Evolutionary conservation across 2,797 vertebrate genomes (phyloP).

Genomic region (Steatocranus sp.): DNA sequence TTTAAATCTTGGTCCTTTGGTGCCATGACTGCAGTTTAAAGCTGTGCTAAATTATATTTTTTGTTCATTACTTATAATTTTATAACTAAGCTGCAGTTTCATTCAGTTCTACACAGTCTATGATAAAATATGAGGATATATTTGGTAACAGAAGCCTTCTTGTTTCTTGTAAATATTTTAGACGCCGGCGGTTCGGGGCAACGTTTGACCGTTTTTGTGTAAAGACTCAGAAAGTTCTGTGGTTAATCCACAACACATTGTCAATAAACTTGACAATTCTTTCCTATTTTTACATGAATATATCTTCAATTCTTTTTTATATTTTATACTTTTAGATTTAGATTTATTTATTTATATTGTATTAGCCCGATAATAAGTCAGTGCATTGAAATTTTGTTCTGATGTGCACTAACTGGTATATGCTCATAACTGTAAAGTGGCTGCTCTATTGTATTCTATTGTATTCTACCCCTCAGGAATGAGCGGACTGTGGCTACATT

Average conservation of each 20-base stretch:
- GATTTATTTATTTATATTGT: background rate
- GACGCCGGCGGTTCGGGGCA: accelerated
- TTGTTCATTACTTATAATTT: background rate
- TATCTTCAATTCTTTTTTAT: background rate
- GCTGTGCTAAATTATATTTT: background rate
- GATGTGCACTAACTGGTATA: background rate
- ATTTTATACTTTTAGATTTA: background rate
- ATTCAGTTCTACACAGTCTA: background rate
- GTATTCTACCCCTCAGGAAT: background rate
- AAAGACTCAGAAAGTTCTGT: background rate
- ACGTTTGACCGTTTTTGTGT: background rate
- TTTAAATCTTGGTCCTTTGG: background rate
- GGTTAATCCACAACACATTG: background rate
- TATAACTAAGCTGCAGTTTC: background rate
- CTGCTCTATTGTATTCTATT: background rate
- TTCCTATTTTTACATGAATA: background rate
- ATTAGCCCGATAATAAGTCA: background rate
- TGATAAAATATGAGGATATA: background rate
- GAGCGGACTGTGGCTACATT: accelerated
- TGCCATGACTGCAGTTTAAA: background rate
- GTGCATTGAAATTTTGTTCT: accelerated
- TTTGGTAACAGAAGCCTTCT: background rate
- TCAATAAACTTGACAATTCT: background rate
- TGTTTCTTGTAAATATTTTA: background rate
- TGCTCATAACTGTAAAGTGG: accelerated